A percentile compares a stretch with the other conserved stretches of the same genome.
phyloP scores from a whole-genome alignment of 1,140 invertebrate species.

The Drosophila nasuta region DNA sequence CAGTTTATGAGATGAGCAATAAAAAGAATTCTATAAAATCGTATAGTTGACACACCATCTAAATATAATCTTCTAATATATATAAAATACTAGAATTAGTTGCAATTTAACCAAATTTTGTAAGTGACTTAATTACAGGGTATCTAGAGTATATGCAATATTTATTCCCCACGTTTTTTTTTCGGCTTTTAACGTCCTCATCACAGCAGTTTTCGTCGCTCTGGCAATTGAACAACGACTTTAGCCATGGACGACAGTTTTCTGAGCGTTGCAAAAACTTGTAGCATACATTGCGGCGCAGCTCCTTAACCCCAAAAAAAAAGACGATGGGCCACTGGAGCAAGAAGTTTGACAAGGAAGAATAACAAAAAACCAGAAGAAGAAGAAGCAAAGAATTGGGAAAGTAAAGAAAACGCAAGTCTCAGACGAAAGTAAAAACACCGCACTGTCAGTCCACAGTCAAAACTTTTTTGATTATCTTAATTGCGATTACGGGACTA shows the following conservation, averaged over 20 bases:
- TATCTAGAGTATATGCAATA: too few relatives aligned
- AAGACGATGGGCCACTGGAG: constrained; percentile 1
- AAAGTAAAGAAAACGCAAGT: constrained; percentile 42
- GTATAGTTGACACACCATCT: too few relatives aligned
- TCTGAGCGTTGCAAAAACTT: constrained; percentile 51
- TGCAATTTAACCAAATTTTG: too few relatives aligned
- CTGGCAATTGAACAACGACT: constrained; percentile 43
- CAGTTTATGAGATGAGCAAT: too few relatives aligned
- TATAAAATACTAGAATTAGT: too few relatives aligned
- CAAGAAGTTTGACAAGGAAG: constrained; percentile 22
- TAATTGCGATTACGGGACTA: constrained; percentile 77
- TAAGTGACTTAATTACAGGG: too few relatives aligned
- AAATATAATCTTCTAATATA: too few relatives aligned
- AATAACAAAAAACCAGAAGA: neutral
- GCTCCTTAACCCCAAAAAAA: constrained; percentile 17
- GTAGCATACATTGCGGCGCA: constrained; percentile 45
- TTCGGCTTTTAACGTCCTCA: constrained; percentile 24
- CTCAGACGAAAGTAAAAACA: constrained; percentile 71
- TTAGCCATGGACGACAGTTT: constrained; percentile 42
- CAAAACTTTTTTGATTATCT: constrained; percentile 84
- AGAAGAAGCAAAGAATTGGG: neutral
- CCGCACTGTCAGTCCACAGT: constrained; percentile 70
- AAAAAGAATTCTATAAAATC: too few relatives aligned
- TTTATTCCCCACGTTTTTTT: constrained; percentile 3
- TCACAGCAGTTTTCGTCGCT: constrained; percentile 11